phyloP scores from a whole-genome alignment of 1,140 invertebrate genomes.

The Ceratina australensis region DNA sequence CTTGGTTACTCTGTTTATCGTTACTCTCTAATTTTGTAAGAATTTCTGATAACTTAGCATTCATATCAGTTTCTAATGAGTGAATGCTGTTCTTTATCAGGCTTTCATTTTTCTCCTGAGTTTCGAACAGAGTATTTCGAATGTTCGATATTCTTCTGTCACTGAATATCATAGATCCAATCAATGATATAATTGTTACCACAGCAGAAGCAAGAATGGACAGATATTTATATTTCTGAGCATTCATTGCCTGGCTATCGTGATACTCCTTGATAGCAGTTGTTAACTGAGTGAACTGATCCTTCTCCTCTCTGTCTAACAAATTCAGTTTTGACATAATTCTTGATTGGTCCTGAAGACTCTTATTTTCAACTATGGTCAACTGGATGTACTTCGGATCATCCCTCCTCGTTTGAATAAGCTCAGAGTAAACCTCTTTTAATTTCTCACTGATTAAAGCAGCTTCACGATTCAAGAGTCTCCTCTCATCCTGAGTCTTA shows the following conservation, averaged over 20 bases:
- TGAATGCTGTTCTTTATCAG: slow-evolving; percentile 56
- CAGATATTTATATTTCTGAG: slow-evolving; percentile 75
- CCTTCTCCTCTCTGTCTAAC: slow-evolving; percentile 72
- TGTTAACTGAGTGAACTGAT: slow-evolving; percentile 73
- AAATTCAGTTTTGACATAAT: slow-evolving; percentile 63
- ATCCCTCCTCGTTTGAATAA: slow-evolving; percentile 71
- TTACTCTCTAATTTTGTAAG: background rate
- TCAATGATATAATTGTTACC: slow-evolving; percentile 70
- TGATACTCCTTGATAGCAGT: slow-evolving; percentile 78
- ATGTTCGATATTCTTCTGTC: slow-evolving; percentile 70
- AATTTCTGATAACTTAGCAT: slow-evolving; percentile 32
- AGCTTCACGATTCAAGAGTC: slow-evolving; percentile 61
- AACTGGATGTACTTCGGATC: slow-evolving; percentile 76
- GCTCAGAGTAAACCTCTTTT: slow-evolving; percentile 73
- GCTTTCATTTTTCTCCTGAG: slow-evolving; percentile 68
- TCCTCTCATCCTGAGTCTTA: slow-evolving; percentile 71
- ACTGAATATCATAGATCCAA: slow-evolving; percentile 74
- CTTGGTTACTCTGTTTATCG: background rate
- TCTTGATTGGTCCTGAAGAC: slow-evolving; percentile 70
- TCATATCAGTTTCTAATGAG: slow-evolving; percentile 57
- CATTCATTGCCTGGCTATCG: slow-evolving; percentile 73
- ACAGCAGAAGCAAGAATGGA: slow-evolving; percentile 73
- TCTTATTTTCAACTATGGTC: slow-evolving; percentile 74
- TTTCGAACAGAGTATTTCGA: slow-evolving; percentile 57
- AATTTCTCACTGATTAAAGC: slow-evolving; percentile 66